Conservation (phyloP, 2,113 vertebrate species). For the Danionella cerebrum region DNA sequence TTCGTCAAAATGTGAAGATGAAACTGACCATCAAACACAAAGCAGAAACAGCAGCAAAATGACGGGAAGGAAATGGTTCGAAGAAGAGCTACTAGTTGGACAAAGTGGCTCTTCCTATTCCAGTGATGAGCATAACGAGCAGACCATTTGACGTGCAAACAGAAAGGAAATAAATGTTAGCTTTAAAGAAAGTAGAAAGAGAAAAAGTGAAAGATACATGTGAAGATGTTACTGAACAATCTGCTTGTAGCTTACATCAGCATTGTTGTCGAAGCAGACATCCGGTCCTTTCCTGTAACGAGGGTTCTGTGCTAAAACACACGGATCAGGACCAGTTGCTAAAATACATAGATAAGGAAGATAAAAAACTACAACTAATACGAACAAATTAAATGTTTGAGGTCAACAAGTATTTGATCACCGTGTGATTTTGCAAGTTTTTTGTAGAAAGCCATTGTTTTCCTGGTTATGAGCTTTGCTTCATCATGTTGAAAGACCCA, state of each 20-base stretch:
- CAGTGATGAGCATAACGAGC: conserved; percentile 70
- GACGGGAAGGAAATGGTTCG: conserved; percentile 69
- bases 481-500: too few relatives aligned
- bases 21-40: conserved; percentile 77
- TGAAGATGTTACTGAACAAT: not conserved
- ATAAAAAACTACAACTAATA: conserved; percentile 9
- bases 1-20: conserved; percentile 62
- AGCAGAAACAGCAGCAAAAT: conserved; percentile 83
- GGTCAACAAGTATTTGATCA: too few relatives aligned
- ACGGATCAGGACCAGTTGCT: conserved; percentile 92
- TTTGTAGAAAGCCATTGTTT: too few relatives aligned
- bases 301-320: conserved; percentile 86
- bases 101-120: conserved; percentile 88
- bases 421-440: too few relatives aligned
- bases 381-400: not conserved
- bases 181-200: not conserved
- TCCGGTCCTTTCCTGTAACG: conserved; percentile 92
- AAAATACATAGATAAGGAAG: conserved; percentile 66
- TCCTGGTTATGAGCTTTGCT: too few relatives aligned
- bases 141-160: conserved; percentile 57
- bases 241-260: conserved; percentile 68
- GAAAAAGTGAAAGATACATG: conserved; percentile 7
- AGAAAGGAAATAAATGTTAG: conserved; percentile 27
- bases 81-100: conserved; percentile 76
- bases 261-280: conserved; percentile 90